These are phyloP conservation scores for Drosophila kanekoi DNA, from an alignment of 2,888 invertebrate genomes.

Conservation along the genomic window DNA sequence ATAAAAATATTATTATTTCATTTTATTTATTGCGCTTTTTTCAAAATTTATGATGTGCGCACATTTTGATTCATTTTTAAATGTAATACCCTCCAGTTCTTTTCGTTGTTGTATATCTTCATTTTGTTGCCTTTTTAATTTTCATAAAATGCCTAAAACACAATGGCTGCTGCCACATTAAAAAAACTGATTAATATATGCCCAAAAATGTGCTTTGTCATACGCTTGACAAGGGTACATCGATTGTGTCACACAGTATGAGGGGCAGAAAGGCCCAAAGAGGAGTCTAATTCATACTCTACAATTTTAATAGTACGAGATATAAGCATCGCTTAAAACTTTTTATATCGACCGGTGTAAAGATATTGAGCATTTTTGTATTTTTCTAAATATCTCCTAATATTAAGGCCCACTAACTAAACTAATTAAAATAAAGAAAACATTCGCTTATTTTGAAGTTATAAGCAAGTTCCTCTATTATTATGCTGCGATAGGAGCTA, in stretches of 20 bases:
- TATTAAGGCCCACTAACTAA: no score
- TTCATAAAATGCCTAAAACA: constrained; percentile 57
- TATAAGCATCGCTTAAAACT: no score
- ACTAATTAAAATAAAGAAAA: no score
- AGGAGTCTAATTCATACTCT: no score
- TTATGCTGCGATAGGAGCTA: no score
- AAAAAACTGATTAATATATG: constrained; percentile 68
- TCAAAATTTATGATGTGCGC: constrained; percentile 80
- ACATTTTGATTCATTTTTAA: constrained; percentile 77
- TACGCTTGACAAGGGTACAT: constrained; percentile 1
- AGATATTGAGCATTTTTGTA: no score
- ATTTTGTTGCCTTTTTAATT: constrained; percentile 56
- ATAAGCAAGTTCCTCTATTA: no score
- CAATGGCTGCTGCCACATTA: constrained; percentile 48
- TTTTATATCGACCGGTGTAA: no score
- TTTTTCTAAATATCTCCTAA: no score
- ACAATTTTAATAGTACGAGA: no score
- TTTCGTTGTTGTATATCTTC: background rate
- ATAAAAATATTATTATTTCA: constrained; percentile 83
- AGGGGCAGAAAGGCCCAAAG: background rate
- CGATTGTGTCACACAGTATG: constrained; percentile 5
- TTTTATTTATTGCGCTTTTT: constrained; percentile 82
- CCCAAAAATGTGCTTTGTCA: constrained; percentile 43
- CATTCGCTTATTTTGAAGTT: no score
- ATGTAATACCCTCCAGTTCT: constrained; percentile 29